These are phyloP conservation scores for Apistogramma diplotaenia DNA, from an alignment of 2,113 vertebrate species.

Conservation along the genomic window DNA sequence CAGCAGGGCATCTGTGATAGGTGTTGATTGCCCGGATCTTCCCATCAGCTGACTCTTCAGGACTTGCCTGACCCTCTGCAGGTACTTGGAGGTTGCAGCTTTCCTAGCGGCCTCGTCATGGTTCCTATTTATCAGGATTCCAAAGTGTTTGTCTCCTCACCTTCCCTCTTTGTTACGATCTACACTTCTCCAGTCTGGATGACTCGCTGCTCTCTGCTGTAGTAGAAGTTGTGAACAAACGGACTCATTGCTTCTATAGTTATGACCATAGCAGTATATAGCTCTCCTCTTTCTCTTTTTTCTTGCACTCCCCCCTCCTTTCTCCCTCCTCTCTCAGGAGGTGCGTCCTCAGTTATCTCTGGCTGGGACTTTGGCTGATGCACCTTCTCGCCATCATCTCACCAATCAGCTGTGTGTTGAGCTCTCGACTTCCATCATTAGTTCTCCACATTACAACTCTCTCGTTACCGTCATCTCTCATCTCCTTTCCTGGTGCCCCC, in stretches of 20 bases:
- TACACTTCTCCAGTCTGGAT: too few species aligned
- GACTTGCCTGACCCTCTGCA: too few species aligned
- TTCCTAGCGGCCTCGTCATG: too few species aligned
- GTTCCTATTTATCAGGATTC: too few species aligned
- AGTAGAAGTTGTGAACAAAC: background rate
- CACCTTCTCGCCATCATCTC: background rate
- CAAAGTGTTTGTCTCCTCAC: too few species aligned
- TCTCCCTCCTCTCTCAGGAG: background rate
- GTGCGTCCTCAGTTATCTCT: background rate
- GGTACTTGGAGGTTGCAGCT: too few species aligned
- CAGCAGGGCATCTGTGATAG: too few species aligned
- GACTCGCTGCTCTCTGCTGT: accelerated
- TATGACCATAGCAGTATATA: background rate
- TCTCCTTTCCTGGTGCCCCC: background rate
- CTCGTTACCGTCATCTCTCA: background rate
- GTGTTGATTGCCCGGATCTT: too few species aligned
- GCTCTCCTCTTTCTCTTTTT: background rate
- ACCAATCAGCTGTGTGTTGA: background rate
- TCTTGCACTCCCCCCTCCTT: background rate
- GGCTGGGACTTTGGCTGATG: background rate
- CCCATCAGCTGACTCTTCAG: too few species aligned
- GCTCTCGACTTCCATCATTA: too few species aligned
- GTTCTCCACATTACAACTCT: background rate
- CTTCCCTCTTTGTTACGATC: too few species aligned
- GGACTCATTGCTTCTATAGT: background rate